A percentile compares a stretch with the other conserved stretches of the same genome.
Evolutionary conservation across 2,797 vertebrate species (phyloP).

Genomic region (Mormyrops attenuatus): DNA sequence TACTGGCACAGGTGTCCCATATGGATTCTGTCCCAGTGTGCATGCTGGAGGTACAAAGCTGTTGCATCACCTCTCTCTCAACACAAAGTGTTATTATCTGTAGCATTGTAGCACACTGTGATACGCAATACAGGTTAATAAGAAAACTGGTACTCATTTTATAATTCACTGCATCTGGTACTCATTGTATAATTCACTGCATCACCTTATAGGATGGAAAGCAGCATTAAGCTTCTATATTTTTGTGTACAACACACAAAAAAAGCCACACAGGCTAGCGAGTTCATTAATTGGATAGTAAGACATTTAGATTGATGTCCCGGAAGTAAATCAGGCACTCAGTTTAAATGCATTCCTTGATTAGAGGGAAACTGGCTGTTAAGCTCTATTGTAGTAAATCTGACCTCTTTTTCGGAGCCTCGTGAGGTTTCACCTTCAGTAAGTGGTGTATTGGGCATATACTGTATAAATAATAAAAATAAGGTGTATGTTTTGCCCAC

Average conservation of each 20-base stretch:
- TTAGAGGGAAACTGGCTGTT: neutral
- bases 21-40: neutral
- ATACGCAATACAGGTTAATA: neutral
- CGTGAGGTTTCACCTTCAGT: neutral
- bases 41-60: neutral
- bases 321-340: neutral
- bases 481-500: neutral
- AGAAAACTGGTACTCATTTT: neutral
- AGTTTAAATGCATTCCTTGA: neutral
- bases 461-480: neutral
- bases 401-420: neutral
- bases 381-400: neutral
- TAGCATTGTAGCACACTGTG: neutral
- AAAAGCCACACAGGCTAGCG: neutral
- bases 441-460: neutral
- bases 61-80: neutral
- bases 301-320: neutral
- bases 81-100: neutral
- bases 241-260: neutral
- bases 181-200: neutral
- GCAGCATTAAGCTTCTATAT: neutral
- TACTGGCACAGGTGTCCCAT: constrained; percentile 10
- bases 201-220: neutral
- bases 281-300: neutral
- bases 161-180: too few relatives aligned